These are phyloP conservation scores for Nebria salina DNA, from an alignment of 2,888 invertebrate genomes.

Conservation along the genomic window DNA sequence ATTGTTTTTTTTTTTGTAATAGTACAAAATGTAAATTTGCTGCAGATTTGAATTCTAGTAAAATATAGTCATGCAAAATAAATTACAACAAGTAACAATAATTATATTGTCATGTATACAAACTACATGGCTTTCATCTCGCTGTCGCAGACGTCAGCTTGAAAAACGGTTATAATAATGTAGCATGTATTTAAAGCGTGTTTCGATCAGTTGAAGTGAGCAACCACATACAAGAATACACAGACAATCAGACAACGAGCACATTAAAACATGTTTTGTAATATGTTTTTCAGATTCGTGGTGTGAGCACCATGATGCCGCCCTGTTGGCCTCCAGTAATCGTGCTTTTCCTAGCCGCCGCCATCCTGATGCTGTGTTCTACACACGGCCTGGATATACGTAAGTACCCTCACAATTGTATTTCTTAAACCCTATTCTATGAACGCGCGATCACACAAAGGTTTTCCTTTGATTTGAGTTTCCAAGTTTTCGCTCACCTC, in stretches of 20 bases:
- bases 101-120: neutral
- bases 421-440: conserved; percentile 3
- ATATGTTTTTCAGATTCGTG: neutral
- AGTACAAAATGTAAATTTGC: too few relatives aligned
- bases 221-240: neutral
- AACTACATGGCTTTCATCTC: neutral
- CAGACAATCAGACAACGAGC: neutral
- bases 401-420: conserved; percentile 35
- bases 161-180: neutral
- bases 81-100: neutral
- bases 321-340: conserved; percentile 6
- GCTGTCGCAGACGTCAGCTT: neutral
- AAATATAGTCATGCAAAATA: neutral
- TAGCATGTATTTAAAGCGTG: neutral
- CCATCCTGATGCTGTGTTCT: conserved; percentile 19
- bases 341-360: conserved; percentile 4
- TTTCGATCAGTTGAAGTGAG: neutral
- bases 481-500: conserved; percentile 39
- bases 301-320: conserved; percentile 17
- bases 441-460: conserved; percentile 20
- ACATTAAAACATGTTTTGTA: neutral
- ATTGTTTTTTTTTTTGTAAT: too few relatives aligned
- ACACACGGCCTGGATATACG: conserved; percentile 36
- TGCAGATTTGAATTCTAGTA: neutral
- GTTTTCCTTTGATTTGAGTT: conserved; percentile 30